Conservation (phyloP, 2,888 invertebrate species). For the Germaria angustata region DNA sequence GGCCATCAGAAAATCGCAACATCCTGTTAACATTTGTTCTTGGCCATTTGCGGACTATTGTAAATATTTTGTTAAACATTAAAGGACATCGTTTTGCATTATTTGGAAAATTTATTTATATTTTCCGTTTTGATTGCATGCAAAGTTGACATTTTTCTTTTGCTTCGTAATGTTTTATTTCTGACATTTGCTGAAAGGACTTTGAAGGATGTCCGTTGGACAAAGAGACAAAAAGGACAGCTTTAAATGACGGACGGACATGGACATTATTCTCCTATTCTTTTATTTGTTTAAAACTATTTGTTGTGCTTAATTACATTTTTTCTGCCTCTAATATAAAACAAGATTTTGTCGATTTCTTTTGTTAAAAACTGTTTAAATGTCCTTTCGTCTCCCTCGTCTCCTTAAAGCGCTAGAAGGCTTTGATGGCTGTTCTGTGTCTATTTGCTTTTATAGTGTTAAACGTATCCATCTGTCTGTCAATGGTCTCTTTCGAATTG, state of each 20-base stretch:
- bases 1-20: slow-evolving; percentile 48
- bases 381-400: slow-evolving; percentile 27
- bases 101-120: slow-evolving; percentile 56
- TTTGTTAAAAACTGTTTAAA: slow-evolving; percentile 7
- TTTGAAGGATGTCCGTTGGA: slow-evolving; percentile 56
- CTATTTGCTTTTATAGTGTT: background rate
- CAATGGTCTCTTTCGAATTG: slow-evolving; percentile 45
- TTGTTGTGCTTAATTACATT: slow-evolving; percentile 63
- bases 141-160: slow-evolving; percentile 53
- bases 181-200: slow-evolving; percentile 43
- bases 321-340: background rate
- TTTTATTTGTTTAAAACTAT: slow-evolving; percentile 42
- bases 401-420: background rate
- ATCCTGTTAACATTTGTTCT: slow-evolving; percentile 55
- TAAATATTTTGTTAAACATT: slow-evolving; percentile 8
- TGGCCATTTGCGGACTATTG: slow-evolving; percentile 56
- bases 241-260: slow-evolving; percentile 32
- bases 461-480: background rate
- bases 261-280: slow-evolving; percentile 45
- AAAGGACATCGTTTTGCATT: slow-evolving; percentile 12
- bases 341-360: slow-evolving; percentile 36
- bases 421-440: slow-evolving; percentile 15
- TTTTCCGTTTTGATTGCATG: slow-evolving; percentile 63
- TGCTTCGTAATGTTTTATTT: slow-evolving; percentile 33
- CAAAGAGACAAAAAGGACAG: slow-evolving; percentile 36